Conservation (phyloP, 2,888 invertebrate species). For the Athalia circularis region DNA sequence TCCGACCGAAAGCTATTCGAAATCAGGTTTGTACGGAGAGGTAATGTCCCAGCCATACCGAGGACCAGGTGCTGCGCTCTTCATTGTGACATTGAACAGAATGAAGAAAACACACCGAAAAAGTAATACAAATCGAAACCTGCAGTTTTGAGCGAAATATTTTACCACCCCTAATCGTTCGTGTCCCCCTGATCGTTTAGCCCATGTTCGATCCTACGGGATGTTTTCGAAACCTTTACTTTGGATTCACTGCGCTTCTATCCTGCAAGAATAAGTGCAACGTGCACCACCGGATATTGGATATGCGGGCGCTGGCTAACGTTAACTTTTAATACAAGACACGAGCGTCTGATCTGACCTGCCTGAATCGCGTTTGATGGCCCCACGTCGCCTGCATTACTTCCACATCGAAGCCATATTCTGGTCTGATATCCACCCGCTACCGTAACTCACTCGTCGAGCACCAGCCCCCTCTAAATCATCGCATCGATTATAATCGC, state of each 20-base stretch:
- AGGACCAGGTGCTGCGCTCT: neutral
- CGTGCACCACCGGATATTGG: conserved; percentile 22
- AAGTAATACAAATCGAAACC: no score
- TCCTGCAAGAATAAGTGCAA: neutral
- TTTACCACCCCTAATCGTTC: no score
- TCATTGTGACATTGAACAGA: neutral
- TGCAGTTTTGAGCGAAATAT: no score
- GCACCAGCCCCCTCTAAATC: conserved; percentile 27
- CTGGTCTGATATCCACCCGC: conserved; percentile 31
- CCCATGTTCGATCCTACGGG: no score
- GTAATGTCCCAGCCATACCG: neutral
- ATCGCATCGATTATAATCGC: conserved; percentile 36
- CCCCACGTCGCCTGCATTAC: conserved; percentile 42
- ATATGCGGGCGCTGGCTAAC: conserved; percentile 20
- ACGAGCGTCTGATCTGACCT: conserved; percentile 19
- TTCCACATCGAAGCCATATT: conserved; percentile 38
- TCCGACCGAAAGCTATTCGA: conserved; percentile 9
- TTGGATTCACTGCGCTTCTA: neutral
- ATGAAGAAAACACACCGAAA: neutral
- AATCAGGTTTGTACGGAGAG: neutral
- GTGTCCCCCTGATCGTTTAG: no score
- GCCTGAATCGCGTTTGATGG: conserved; percentile 44
- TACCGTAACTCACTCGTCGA: conserved; percentile 9
- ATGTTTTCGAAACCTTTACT: neutral
- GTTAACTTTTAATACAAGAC: conserved; percentile 37